Base-by-base conservation (phyloP, 1,140 invertebrate genomes). In the Drosophila kohkoa region DNA sequence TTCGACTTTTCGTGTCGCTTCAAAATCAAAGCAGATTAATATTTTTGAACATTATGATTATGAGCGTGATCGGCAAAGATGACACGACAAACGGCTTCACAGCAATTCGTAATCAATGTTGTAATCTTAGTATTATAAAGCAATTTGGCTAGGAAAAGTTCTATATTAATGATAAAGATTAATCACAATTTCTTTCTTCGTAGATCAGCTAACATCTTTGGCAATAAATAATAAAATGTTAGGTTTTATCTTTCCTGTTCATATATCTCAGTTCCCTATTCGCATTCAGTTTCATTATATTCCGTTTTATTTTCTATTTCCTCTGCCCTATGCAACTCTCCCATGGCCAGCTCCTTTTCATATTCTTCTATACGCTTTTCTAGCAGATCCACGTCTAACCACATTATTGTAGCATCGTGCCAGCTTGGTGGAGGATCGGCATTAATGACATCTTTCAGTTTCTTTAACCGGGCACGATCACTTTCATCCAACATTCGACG, bases 11-110 rank as follows among this genome's bases (percentile, higher is more conserved):
- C 52, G 79, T 76, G 82, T 76, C 77, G 85, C 81, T 55, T 63
- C 75, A 74, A 32, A 85, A 79, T 90, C 86, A 89, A 89, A 89
- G 86, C 68, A 90, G 79, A 78, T 79, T 80, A 73, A 65, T 67
- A 54, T 43, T 49, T 60, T 38, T 45, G 72, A 67, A 41, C 46
- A 60, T 28, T 41, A 48, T 66, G 77, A 32, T 72, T 76, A 65
- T 58, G 45, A 41, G 57, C 59, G 81, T 66, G 69, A 10, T 38
- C 79, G 75, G 72, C 67, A 85, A 32, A 85, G 81, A 86, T 81
- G 81, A 88, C 81, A 85, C 75, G 75, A 85, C 81, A 43, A 63
- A 75, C 20, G n/a, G 20, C 48, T 45, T 32, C 41, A 16, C 48
- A 45, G 38, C 5, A 25, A n/a, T 64, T 52, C 7, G 20, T 35